Evolutionary conservation across 2,113 vertebrate genomes (phyloP), one percentile per base, ranked within the genome.

Genomic region (Pandion haliaetus): DNA sequence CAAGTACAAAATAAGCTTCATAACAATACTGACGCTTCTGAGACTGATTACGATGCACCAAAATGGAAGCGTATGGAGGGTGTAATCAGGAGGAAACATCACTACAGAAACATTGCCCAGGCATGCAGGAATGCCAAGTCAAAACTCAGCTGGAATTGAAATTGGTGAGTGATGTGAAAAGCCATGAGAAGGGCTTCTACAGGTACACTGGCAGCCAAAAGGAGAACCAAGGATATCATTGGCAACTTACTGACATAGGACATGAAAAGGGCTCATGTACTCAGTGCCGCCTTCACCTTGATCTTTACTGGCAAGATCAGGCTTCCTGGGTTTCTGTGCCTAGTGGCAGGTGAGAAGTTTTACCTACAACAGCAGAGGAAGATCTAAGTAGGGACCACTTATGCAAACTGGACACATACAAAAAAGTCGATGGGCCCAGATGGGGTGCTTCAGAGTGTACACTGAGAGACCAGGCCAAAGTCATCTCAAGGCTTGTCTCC

Each of bases 31-130:
- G 79, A 96, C 8, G 28, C 94, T 74, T 83, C 63, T 63, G 70
- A 93, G 96, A 71, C 77, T 52, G 80, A 94, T 96, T 92, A 88
- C 1, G 0, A 57, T 13, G 77, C 72, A 84, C 59, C 72, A 90
- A 61, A 93, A 87, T 9, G 49, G 80, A 85, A 90, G 38, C 1
- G 0, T 52, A 70, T 26, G 52, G 34, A 95, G 59, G 69, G 47
- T 83, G 65, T 84, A 82, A 94, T 91, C 94, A 96, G 84, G 32
- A 91, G 50, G 72, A 79, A 87, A 71, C 61, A 70, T 69, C 65
- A 52, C 26, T n/a, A 12, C 52, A 87, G 84, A 89, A 94, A 79
- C 77, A 89, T 7, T 57, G 89, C 57, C 73, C 61, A 78, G 72
- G 77, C 72, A 89, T 8, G 89, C 59, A 86, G 52, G 50, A 57